Evolutionary conservation across 1,140 invertebrate species (phyloP).

Genomic region (Hyposmocoma kahamanoa): DNA sequence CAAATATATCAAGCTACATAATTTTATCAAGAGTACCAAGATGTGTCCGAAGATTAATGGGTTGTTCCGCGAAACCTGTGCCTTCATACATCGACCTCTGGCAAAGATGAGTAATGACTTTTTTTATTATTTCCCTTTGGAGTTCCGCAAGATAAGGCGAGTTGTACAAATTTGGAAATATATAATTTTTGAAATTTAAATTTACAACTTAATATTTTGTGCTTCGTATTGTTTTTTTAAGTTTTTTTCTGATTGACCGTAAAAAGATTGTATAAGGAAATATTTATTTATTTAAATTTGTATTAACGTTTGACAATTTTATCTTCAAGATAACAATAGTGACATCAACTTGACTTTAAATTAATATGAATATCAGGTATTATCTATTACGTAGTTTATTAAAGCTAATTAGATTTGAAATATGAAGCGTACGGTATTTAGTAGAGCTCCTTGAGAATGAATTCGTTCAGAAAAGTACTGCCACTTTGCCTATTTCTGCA

Average conservation of each 20-base stretch:
- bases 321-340: neutral
- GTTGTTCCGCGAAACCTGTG: constrained; percentile 3
- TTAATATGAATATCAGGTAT: too few species aligned
- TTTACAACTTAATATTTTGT: neutral
- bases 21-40: neutral
- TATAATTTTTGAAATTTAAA: neutral
- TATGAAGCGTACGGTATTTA: too few species aligned
- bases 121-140: constrained; percentile 9
- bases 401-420: too few species aligned
- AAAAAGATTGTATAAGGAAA: neutral
- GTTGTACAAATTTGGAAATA: neutral
- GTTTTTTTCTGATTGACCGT: too few species aligned
- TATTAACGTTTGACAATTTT: neutral
- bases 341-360: too few species aligned
- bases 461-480: too few species aligned
- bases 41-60: constrained; percentile 8
- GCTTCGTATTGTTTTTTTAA: neutral
- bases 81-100: constrained; percentile 1
- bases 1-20: neutral
- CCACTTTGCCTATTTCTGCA: too few species aligned
- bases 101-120: constrained; percentile 12
- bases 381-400: too few species aligned
- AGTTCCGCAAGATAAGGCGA: neutral
- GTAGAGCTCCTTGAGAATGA: too few species aligned
- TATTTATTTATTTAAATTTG: neutral